Percentiles rank a stretch among this genome's conserved stretches.
Evolutionary conservation across 2,797 vertebrate genomes (phyloP).

Genomic region (Spinus pinus): DNA sequence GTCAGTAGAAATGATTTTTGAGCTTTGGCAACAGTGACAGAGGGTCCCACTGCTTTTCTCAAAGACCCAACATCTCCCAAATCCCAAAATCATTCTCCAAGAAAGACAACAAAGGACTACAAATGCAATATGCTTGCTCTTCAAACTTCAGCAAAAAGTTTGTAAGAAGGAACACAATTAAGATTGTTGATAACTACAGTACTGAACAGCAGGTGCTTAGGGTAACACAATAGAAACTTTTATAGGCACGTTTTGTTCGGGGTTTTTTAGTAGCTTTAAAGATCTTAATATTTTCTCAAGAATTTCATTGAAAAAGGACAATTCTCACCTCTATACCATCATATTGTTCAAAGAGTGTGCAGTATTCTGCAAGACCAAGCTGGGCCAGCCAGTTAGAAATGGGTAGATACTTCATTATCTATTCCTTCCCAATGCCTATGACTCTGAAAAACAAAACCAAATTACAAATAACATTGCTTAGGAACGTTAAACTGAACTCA

Average conservation of each 20-base stretch:
- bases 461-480: not conserved
- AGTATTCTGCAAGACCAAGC: constrained; percentile 81
- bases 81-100: not conserved
- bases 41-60: not conserved
- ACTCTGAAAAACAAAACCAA: not conserved
- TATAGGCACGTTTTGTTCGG: not conserved
- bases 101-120: not conserved
- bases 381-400: constrained; percentile 82
- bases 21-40: not conserved
- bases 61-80: not conserved
- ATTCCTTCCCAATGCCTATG: not conserved
- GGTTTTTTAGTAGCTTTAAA: not conserved
- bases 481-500: not conserved
- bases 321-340: constrained; percentile 64
- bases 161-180: not conserved
- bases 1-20: constrained; percentile 11
- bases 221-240: not conserved
- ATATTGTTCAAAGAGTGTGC: constrained; percentile 77
- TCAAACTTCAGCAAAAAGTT: not conserved
- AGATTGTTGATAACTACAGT: not conserved
- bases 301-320: not conserved
- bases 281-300: not conserved
- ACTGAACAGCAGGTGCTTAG: not conserved
- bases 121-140: not conserved
- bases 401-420: constrained; percentile 78